phyloP scores from a whole-genome alignment of 2,797 vertebrate genomes.

The Phrynocephalus guinanensis region DNA sequence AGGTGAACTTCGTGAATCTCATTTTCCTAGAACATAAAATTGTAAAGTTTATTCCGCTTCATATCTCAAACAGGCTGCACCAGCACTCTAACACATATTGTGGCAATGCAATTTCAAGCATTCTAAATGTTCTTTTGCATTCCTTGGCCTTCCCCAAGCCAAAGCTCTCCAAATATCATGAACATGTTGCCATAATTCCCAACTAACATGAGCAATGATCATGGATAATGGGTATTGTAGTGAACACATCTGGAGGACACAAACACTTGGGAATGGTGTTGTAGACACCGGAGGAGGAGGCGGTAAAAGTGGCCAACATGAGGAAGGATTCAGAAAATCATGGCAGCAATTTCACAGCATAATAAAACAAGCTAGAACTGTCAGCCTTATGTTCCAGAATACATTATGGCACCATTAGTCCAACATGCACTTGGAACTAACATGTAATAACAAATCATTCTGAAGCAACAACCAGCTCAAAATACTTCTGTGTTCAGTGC shows the following conservation, averaged over 20 bases:
- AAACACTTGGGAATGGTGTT: too few species aligned
- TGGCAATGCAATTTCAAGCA: background rate
- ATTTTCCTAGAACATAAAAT: slow-evolving; percentile 23
- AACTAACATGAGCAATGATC: background rate
- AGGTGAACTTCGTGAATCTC: slow-evolving; percentile 90
- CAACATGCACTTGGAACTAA: background rate
- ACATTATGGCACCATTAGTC: background rate
- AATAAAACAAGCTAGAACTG: background rate
- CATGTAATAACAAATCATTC: background rate
- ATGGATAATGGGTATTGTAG: background rate
- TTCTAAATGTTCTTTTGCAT: background rate
- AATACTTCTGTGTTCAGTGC: too few species aligned
- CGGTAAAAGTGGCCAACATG: too few species aligned
- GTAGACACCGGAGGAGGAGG: too few species aligned
- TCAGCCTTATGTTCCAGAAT: background rate
- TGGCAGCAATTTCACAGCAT: background rate
- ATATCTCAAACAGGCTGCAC: background rate
- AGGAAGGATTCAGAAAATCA: background rate
- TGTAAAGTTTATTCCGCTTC: background rate
- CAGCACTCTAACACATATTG: too few species aligned
- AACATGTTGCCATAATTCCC: background rate
- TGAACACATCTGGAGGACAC: background rate
- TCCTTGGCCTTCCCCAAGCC: background rate
- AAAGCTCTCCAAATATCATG: background rate
- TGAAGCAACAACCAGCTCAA: background rate